Conservation (phyloP, 2,113 vertebrate species). For the Tragelaphus scriptus region DNA sequence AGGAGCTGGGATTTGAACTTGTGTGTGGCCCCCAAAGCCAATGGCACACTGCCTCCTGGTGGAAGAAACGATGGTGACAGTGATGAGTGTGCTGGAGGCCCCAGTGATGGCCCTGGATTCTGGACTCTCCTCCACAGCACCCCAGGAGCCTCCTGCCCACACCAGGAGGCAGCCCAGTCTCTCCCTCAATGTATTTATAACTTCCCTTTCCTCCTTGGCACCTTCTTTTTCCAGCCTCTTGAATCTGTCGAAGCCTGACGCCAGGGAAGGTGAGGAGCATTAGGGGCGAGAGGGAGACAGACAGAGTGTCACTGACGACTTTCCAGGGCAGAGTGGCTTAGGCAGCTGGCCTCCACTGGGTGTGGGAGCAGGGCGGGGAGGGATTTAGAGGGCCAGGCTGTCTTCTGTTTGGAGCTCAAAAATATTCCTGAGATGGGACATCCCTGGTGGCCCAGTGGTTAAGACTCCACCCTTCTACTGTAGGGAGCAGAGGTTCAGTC, state of each 20-base stretch:
- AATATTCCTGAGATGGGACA: background rate
- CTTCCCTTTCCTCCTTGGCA: slow-evolving; percentile 13
- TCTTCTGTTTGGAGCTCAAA: background rate
- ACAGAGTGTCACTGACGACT: background rate
- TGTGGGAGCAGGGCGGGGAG: background rate
- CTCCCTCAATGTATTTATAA: slow-evolving; percentile 7
- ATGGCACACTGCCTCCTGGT: background rate
- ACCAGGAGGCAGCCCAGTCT: background rate
- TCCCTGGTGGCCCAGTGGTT: background rate
- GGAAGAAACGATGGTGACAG: background rate
- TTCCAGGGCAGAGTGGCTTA: background rate
- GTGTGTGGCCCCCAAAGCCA: background rate
- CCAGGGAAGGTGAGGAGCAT: background rate
- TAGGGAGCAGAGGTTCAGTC: background rate
- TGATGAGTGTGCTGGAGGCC: background rate
- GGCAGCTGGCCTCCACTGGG: background rate
- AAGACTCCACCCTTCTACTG: background rate
- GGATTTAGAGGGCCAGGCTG: background rate
- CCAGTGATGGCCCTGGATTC: background rate
- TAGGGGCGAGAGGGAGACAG: background rate
- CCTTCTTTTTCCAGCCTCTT: slow-evolving; percentile 31
- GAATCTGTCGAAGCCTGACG: background rate
- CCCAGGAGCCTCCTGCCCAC: background rate
- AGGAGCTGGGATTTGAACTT: background rate
- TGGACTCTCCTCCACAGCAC: background rate